Percentiles rank a stretch among this genome's conserved stretches.
phyloP scores from a whole-genome alignment of 1,140 invertebrate genomes.

The Monochamus saltuarius region DNA sequence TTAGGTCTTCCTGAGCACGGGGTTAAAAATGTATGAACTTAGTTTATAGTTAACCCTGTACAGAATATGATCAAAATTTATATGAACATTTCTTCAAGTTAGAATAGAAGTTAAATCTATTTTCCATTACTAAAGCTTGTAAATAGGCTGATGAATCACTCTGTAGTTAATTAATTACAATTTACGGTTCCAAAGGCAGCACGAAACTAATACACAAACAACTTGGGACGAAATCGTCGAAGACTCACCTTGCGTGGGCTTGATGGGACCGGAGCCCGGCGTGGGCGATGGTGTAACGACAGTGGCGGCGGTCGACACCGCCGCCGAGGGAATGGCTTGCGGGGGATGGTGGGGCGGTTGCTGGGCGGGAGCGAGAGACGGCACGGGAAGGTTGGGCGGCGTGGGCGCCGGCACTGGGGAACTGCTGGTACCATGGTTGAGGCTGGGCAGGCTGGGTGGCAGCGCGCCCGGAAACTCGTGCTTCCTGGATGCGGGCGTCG shows the following conservation, averaged over 20 bases:
- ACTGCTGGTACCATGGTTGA: constrained; percentile 45
- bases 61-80: too few species aligned
- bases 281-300: constrained; percentile 31
- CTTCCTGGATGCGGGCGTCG: constrained; percentile 60
- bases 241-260: constrained; percentile 22
- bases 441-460: constrained; percentile 47
- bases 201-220: too few species aligned
- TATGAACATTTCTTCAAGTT: too few species aligned
- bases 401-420: constrained; percentile 48
- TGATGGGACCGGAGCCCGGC: constrained; percentile 25
- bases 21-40: too few species aligned
- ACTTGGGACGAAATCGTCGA: not conserved
- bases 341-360: constrained; percentile 52
- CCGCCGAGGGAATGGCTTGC: constrained; percentile 35
- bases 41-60: too few species aligned
- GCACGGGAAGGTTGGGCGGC: constrained; percentile 54
- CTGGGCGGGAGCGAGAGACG: constrained; percentile 55
- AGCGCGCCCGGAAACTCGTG: constrained; percentile 58
- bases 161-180: too few species aligned
- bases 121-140: too few species aligned
- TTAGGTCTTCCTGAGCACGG: too few species aligned
- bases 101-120: too few species aligned
- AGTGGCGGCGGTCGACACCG: constrained; percentile 31
- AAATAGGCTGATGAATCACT: too few species aligned
- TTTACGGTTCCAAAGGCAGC: too few species aligned